Evolutionary conservation across 2,797 vertebrate species (phyloP).

Genomic region (Vireo griseus): DNA sequence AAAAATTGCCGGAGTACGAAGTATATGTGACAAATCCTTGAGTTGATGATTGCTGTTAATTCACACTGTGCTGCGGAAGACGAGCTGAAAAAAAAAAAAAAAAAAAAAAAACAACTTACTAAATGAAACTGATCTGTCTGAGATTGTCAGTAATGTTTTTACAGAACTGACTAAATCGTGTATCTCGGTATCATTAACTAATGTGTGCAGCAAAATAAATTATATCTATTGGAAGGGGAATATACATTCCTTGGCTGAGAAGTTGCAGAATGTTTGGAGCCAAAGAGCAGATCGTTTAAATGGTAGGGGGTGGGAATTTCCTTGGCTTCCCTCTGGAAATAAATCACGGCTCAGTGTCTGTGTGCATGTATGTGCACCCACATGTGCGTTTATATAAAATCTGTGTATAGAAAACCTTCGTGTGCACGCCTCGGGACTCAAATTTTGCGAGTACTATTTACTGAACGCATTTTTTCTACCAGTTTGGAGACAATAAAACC

Average conservation of each 20-base stretch:
- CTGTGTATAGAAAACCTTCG: not conserved
- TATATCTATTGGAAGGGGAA: slow-evolving; percentile 3
- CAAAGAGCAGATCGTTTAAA: slow-evolving; percentile 44
- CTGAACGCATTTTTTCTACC: slow-evolving; percentile 1
- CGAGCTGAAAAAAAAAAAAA: not conserved
- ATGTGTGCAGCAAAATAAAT: slow-evolving; percentile 36
- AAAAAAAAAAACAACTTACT: not conserved
- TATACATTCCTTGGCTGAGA: slow-evolving; percentile 46
- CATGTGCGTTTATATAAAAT: not conserved
- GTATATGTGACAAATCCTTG: not conserved
- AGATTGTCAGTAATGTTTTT: not conserved
- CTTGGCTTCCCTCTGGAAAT: slow-evolving; percentile 42
- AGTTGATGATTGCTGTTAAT: not conserved
- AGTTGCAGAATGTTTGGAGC: slow-evolving; percentile 20
- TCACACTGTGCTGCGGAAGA: not conserved
- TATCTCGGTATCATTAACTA: slow-evolving; percentile 33
- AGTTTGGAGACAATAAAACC: slow-evolving; percentile 49
- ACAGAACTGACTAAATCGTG: not conserved
- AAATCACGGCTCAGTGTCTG: slow-evolving; percentile 36
- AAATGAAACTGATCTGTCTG: not conserved
- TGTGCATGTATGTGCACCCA: not conserved
- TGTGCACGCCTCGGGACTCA: not conserved
- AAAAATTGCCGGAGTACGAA: not conserved
- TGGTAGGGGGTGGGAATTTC: slow-evolving; percentile 59
- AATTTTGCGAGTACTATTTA: slow-evolving; percentile 36